Evolutionary conservation across 2,797 vertebrate genomes (phyloP).

Genomic region (Diplodus sargus): DNA sequence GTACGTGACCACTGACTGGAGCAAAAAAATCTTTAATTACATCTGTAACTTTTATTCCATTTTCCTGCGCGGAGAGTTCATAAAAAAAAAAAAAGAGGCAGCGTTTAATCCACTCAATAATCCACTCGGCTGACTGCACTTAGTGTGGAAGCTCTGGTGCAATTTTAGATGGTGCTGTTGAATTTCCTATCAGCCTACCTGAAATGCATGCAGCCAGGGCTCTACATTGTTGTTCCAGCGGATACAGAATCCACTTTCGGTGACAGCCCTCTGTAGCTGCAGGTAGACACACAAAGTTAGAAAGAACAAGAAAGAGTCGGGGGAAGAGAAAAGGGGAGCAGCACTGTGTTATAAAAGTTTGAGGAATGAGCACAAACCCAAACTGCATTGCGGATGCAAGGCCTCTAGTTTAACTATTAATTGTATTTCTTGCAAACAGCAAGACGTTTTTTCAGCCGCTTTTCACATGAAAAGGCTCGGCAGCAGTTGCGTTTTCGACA

Average conservation of each 20-base stretch:
- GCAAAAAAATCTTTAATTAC: constrained; percentile 45
- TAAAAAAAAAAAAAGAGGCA: not conserved
- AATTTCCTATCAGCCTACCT: constrained; percentile 49
- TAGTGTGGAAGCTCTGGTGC: constrained; percentile 30
- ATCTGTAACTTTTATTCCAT: constrained; percentile 29
- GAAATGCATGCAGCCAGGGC: constrained; percentile 45
- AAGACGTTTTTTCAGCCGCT: not conserved
- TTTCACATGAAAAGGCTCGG: not conserved
- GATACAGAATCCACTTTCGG: constrained; percentile 41
- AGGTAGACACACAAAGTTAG: constrained; percentile 40
- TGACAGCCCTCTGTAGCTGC: constrained; percentile 40
- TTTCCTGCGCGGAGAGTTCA: constrained; percentile 11
- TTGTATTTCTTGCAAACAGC: constrained; percentile 9
- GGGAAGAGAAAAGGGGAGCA: constrained; percentile 8
- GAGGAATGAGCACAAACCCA: constrained; percentile 28
- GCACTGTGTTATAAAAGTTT: constrained; percentile 40
- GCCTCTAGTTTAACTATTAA: constrained; percentile 27
- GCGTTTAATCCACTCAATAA: constrained; percentile 50
- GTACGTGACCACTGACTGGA: constrained; percentile 20
- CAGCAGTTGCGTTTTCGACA: not conserved
- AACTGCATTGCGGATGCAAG: constrained; percentile 19
- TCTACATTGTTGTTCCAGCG: constrained; percentile 48
- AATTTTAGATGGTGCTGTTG: constrained; percentile 49
- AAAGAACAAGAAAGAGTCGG: constrained; percentile 34
- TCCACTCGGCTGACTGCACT: constrained; percentile 22